Evolutionary conservation across 2,797 vertebrate genomes (phyloP).

Genomic region (Lithobates sylvaticus): DNA sequence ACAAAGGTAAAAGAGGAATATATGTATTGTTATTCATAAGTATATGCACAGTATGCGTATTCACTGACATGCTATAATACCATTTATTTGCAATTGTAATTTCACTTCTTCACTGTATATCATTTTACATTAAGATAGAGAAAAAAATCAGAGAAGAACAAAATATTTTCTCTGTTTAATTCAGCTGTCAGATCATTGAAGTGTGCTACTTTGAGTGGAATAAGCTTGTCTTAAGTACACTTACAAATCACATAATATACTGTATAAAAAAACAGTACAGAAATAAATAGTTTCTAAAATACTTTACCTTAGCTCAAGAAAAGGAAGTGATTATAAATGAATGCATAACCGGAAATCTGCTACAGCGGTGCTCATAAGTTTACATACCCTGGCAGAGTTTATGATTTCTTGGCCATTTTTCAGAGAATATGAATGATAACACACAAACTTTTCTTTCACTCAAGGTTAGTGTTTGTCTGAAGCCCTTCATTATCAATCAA

Average conservation of each 20-base stretch:
- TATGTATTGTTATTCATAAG: conserved; percentile 17
- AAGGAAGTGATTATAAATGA: neutral
- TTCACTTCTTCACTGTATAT: neutral
- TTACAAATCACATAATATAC: neutral
- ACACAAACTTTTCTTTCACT: no score
- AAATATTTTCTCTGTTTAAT: neutral
- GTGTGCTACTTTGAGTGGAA: neutral
- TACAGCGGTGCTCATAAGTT: neutral
- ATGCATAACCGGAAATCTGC: neutral
- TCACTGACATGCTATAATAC: neutral
- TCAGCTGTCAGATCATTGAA: neutral
- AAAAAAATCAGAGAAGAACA: neutral
- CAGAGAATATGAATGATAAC: no score
- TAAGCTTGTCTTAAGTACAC: neutral
- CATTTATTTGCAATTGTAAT: conserved; percentile 24
- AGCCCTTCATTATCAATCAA: no score
- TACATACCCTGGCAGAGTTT: no score
- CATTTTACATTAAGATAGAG: neutral
- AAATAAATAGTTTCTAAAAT: no score
- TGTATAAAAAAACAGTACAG: neutral
- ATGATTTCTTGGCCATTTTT: no score
- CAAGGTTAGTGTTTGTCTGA: no score
- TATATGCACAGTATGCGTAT: neutral
- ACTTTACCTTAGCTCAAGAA: no score
- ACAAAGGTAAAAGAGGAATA: conserved; percentile 17